phyloP scores from a whole-genome alignment of 2,797 vertebrate genomes.

The Gymnopithys bicolor region DNA sequence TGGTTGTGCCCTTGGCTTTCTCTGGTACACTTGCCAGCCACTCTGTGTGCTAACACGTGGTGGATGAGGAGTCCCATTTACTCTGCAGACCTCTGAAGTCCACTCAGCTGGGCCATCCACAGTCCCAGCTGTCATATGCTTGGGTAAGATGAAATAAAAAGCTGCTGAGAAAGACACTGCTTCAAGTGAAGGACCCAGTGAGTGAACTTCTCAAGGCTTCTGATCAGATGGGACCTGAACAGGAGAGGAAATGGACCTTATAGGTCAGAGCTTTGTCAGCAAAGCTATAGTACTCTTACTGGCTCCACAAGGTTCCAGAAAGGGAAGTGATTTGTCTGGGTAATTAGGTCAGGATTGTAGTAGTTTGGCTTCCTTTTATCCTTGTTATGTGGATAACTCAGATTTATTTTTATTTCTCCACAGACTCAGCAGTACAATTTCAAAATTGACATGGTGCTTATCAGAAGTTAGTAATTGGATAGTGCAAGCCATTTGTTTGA shows the following conservation, averaged over 20 bases:
- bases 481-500: constrained; percentile 68
- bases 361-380: constrained; percentile 48
- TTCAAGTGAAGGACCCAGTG: neutral
- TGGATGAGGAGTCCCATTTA: neutral
- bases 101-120: accelerated
- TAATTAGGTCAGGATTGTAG: constrained; percentile 57
- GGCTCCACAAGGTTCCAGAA: neutral
- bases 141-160: neutral
- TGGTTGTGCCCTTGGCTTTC: neutral
- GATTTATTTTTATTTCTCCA: constrained; percentile 46
- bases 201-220: neutral
- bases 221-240: neutral
- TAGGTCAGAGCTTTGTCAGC: neutral
- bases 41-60: accelerated
- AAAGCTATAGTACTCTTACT: neutral
- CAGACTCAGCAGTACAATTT: constrained; percentile 41
- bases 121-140: neutral
- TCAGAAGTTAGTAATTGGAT: constrained; percentile 71
- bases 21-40: accelerated
- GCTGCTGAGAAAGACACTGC: neutral
- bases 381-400: constrained; percentile 49
- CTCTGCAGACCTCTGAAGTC: neutral
- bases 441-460: constrained; percentile 62
- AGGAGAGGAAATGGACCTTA: neutral
- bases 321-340: constrained; percentile 24